These are phyloP conservation scores for Cydia fagiglandana DNA, from an alignment of 1,140 invertebrate species.

Conservation along the genomic window DNA sequence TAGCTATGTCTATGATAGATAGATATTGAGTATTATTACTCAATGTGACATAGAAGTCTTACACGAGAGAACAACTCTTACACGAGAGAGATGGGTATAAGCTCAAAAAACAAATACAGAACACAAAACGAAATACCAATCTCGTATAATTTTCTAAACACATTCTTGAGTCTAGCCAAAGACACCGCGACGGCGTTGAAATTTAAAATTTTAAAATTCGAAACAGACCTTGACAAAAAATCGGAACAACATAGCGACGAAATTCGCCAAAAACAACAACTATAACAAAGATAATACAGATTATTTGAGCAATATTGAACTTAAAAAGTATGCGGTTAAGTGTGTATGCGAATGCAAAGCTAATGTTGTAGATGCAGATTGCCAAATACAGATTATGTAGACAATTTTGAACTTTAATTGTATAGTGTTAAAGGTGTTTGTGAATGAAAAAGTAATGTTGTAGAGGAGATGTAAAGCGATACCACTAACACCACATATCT, in stretches of 20 bases:
- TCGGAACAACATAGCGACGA: constrained; percentile 15
- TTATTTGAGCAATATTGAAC: neutral
- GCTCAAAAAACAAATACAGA: too few relatives aligned
- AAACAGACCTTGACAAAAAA: neutral
- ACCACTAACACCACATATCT: constrained; percentile 22
- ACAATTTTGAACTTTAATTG: neutral
- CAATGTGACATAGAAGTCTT: too few relatives aligned
- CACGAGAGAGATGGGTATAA: too few relatives aligned
- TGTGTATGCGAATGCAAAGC: neutral
- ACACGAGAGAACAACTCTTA: too few relatives aligned
- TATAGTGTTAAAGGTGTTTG: neutral
- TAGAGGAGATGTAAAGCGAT: neutral
- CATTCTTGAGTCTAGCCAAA: neutral
- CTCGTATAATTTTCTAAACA: neutral
- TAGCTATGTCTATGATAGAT: too few relatives aligned
- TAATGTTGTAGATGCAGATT: neutral
- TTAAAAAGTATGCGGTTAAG: neutral
- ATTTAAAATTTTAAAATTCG: neutral
- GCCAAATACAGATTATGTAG: neutral
- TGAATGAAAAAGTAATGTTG: constrained; percentile 1
- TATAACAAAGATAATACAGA: neutral
- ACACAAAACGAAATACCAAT: too few relatives aligned
- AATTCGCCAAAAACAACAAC: constrained; percentile 22
- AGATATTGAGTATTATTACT: too few relatives aligned
- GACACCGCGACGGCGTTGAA: neutral